Evolutionary conservation across 2,888 invertebrate species (phyloP), one percentile per base, ranked within the genome.

Genomic region (Ectemnius cavifrons): DNA sequence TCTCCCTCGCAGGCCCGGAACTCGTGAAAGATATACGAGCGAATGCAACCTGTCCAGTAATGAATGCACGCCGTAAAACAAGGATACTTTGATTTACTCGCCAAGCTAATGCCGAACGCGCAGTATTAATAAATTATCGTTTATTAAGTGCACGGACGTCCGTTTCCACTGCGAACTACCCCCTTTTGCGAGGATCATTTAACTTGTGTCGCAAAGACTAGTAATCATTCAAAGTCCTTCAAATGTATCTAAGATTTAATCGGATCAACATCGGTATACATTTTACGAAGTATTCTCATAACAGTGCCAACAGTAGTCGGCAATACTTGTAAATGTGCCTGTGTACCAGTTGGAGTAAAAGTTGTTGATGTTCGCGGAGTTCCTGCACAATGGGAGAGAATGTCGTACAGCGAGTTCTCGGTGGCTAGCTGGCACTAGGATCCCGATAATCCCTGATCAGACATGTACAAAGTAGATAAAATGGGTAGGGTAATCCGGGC

Each of bases 21-120:
- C 75, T 69, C 64, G 8, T 27, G 66, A 76, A 86, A 89, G 90
- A 90, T 90, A 90, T 90, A 90, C 88, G 90, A 89, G 87, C 88
- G 85, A 88, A 81, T 86, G 85, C 88, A 87, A 88, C 87, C 88
- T 89, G 87, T 85, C 85, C 81, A 80, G 87, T 90, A 90, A 90
- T 90, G 89, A 90, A 90, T 89, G 89, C 89, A 88, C 81, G 88
- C 89, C 87, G 86, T 90, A 89, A 90, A 90, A 89, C 87, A 88
- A 86, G 87, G 85, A 88, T 83, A 83, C 85, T 83, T 89, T 90
- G 90, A 90, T 90, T 89, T 90, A 90, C 90, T 89, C 85, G 79
- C 85, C 82, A 83, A 80, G 80, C 87, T 88, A 88, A 88, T 86
- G 84, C 85, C 79, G 84, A 81, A 74, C 82, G 76, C 72, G 84